Conservation (phyloP, 2,113 vertebrate genomes). For the Procavia capensis region DNA sequence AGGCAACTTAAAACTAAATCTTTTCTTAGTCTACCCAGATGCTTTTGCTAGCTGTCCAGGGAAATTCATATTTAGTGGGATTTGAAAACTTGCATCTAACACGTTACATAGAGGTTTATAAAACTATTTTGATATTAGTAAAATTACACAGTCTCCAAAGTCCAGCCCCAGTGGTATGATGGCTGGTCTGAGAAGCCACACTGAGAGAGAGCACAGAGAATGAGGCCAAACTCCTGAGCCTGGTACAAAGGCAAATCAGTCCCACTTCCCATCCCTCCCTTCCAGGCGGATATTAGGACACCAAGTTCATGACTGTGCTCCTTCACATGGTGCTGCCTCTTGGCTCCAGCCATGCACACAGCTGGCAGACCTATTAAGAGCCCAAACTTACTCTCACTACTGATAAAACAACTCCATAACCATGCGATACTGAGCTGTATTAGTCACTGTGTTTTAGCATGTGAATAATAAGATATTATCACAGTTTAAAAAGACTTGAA, state of each 20-base stretch:
- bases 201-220: neutral
- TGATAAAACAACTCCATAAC: neutral
- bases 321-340: neutral
- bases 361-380: neutral
- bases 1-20: slow-evolving; percentile 14
- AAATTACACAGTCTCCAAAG: neutral
- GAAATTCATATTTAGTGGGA: slow-evolving; percentile 29
- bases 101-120: neutral
- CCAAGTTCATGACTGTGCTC: neutral
- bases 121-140: slow-evolving; percentile 4
- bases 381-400: neutral
- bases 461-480: neutral
- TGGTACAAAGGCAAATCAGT: neutral
- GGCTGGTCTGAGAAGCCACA: neutral
- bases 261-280: too few relatives aligned
- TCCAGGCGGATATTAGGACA: neutral
- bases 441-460: neutral
- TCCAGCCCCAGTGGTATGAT: neutral
- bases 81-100: slow-evolving; percentile 9
- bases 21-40: neutral
- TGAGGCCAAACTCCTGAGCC: neutral
- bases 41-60: neutral
- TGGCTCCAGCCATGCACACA: neutral
- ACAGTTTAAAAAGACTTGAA: neutral
- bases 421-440: neutral